These are phyloP conservation scores for Podarcis siculus DNA, from an alignment of 2,797 vertebrate genomes.

Conservation along the genomic window DNA sequence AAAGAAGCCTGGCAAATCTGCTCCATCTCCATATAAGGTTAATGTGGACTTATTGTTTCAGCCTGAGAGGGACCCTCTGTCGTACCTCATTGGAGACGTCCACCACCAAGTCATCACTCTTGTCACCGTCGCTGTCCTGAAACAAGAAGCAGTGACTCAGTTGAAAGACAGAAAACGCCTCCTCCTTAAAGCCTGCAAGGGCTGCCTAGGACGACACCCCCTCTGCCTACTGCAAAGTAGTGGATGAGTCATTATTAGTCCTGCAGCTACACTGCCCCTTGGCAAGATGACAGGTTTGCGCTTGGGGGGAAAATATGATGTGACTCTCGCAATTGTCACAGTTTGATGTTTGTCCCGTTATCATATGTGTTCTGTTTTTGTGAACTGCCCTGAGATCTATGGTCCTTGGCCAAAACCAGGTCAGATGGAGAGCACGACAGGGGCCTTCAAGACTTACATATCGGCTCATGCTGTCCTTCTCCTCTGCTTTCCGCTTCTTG, in stretches of 20 bases:
- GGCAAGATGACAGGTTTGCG: too few species aligned
- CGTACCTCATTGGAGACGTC: conserved; percentile 96
- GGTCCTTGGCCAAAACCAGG: background rate
- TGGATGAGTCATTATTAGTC: too few species aligned
- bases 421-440: too few species aligned
- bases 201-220: rapidly evolving
- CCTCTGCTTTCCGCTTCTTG: conserved; percentile 95
- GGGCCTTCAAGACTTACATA: conserved; percentile 81
- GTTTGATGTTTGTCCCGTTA: too few species aligned
- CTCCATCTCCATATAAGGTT: background rate
- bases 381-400: background rate
- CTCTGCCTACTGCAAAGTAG: too few species aligned
- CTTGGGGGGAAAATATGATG: too few species aligned
- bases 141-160: conserved; percentile 32
- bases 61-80: background rate
- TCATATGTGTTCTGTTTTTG: too few species aligned
- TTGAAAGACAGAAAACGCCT: rapidly evolving
- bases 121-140: conserved; percentile 97
- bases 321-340: too few species aligned
- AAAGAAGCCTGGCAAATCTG: background rate
- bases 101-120: conserved; percentile 95
- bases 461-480: conserved; percentile 94
- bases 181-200: rapidly evolving
- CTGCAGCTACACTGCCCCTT: too few species aligned
- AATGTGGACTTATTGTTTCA: too few species aligned